Evolutionary conservation across 2,888 invertebrate species (phyloP).

Genomic region (Scelioninae gen. 2): DNA sequence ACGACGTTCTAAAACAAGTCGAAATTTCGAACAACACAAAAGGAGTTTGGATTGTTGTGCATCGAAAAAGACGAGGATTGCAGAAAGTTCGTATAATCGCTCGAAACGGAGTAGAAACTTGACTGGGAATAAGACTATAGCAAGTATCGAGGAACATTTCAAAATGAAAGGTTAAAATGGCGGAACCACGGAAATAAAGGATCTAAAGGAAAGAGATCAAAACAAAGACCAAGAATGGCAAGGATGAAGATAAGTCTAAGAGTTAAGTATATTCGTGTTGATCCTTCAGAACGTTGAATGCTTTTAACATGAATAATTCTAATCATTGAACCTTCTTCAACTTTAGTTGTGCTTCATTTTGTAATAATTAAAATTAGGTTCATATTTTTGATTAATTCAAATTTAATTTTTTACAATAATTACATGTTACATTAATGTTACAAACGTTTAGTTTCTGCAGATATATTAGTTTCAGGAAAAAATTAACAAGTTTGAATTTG

Average conservation of each 20-base stretch:
- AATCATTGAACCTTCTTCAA: too few species aligned
- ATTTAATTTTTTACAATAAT: too few species aligned
- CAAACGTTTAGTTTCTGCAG: too few species aligned
- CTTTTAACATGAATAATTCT: too few species aligned
- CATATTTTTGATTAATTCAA: too few species aligned
- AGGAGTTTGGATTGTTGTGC: slow-evolving; percentile 51
- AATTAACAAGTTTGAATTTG: too few species aligned
- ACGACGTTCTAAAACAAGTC: slow-evolving; percentile 47
- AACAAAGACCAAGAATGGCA: slow-evolving; percentile 5
- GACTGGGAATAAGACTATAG: slow-evolving; percentile 52
- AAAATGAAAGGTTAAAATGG: slow-evolving; percentile 59
- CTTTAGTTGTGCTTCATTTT: too few species aligned
- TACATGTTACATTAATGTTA: too few species aligned
- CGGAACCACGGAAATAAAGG: slow-evolving; percentile 39
- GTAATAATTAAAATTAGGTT: too few species aligned
- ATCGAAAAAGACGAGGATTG: slow-evolving; percentile 46
- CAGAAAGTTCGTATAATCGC: slow-evolving; percentile 55
- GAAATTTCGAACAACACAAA: slow-evolving; percentile 49
- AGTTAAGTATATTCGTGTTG: neutral
- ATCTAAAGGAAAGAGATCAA: neutral
- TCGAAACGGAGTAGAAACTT: slow-evolving; percentile 52
- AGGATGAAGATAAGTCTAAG: neutral
- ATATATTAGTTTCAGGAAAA: too few species aligned
- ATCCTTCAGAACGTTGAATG: neutral
- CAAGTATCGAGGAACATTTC: slow-evolving; percentile 46